Conservation (phyloP, 2,888 invertebrate species). For the Achlya flavicornis region DNA sequence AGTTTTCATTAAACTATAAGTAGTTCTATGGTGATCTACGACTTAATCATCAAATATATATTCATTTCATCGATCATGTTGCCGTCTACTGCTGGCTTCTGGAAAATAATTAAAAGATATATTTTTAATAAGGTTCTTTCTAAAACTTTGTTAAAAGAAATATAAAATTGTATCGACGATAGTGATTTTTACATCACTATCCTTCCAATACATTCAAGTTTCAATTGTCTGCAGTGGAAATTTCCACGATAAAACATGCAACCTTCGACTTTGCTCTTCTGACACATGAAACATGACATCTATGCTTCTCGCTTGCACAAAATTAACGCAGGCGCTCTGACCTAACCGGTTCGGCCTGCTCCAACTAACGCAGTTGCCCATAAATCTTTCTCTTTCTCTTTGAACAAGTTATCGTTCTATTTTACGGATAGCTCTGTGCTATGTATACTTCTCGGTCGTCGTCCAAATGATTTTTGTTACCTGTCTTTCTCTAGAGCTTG, state of each 20-base stretch:
- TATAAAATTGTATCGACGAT: conserved; percentile 31
- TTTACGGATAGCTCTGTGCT: conserved; percentile 83
- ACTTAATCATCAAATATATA: no score
- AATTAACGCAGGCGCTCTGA: conserved; percentile 79
- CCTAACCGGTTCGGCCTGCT: conserved; percentile 68
- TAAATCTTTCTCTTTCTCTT: conserved; percentile 66
- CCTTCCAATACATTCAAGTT: conserved; percentile 72
- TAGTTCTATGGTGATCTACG: no score
- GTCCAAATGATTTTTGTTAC: conserved; percentile 80
- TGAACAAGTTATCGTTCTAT: conserved; percentile 75
- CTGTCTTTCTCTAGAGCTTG: conserved; percentile 83
- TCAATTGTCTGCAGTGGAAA: conserved; percentile 83
- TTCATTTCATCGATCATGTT: no score
- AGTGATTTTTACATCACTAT: conserved; percentile 49
- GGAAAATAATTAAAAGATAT: no score
- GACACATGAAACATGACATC: conserved; percentile 49
- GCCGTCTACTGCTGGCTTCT: no score
- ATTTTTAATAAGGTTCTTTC: no score
- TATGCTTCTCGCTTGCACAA: conserved; percentile 58
- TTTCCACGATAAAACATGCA: conserved; percentile 81
- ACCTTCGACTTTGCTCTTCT: conserved; percentile 67
- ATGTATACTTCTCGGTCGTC: conserved; percentile 84
- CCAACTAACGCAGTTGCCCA: conserved; percentile 43
- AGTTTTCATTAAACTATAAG: no score
- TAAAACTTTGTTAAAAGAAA: no score